Base-by-base conservation (phyloP, 1,140 invertebrate genomes). In the Drosophila sp. region DNA sequence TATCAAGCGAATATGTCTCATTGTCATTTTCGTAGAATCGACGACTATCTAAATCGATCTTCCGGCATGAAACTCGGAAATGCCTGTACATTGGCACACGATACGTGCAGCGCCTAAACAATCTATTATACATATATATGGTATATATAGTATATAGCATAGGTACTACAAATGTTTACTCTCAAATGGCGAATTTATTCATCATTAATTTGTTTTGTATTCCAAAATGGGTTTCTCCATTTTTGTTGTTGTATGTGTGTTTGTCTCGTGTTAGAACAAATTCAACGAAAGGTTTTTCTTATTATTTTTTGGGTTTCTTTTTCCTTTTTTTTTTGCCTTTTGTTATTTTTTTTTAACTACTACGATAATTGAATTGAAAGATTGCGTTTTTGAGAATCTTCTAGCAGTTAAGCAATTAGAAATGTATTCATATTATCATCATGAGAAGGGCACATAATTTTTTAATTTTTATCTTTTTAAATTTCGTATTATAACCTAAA, bases 391-490 rank as follows among this genome's bases (percentile, higher is more conserved):
- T 59, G n/a, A 13, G 40, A 59, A 54, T 54, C 36, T 7, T 54
- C 66, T 66, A 66, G 51, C 63, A 48, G 29, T 46, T 63, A 63
- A 46, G 59, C 66, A 64, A 56, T 69, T 36, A 51, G 59, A 67
- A 66, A 51, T 38, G 27, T 58, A 36, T 13, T 41, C 34, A 14
- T 54, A 13, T 54, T 66, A 66, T 72, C 62, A 72, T 69, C 57
- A 51, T 65, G 45, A 32, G 46, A 69, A 73, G 46, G 63, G 71
- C 64, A 67, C 57, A 74, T 74, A 59, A 48, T 67, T 67, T 46
- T 51, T 34, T 56, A 16, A 21, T 46, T 46, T 54, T 46, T 5
- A n/a, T 48, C 38, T 8, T 29, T 57, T 38, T 43, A 7, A 45
- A 51, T 62, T 56, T 40, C 38, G 29, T 54, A 32, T 69, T 61